Percentiles rank a stretch among this genome's conserved stretches.
Evolutionary conservation across 2,888 invertebrate species (phyloP).

Genomic region (Melanophora roralis): DNA sequence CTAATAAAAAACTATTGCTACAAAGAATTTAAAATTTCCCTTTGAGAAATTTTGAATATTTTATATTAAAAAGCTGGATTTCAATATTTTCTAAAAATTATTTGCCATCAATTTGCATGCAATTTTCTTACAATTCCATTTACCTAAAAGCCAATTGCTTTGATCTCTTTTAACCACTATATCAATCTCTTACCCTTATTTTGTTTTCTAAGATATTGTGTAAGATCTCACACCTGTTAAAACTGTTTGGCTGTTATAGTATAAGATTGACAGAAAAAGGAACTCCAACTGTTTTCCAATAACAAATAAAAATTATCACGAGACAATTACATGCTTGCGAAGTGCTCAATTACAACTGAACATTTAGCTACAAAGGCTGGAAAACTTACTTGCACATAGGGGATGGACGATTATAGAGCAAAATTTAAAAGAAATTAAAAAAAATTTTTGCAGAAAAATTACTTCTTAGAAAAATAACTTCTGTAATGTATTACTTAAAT

Average conservation of each 20-base stretch:
- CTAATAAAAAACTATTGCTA: no score
- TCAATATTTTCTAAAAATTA: not conserved
- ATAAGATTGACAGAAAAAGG: not conserved
- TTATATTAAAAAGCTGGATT: not conserved
- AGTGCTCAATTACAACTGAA: constrained; percentile 59
- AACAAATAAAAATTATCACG: constrained; percentile 66
- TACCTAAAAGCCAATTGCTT: constrained; percentile 39
- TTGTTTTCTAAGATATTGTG: constrained; percentile 18
- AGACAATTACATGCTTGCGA: constrained; percentile 67
- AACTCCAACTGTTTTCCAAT: constrained; percentile 60
- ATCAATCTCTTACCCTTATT: constrained; percentile 46
- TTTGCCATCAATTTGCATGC: not conserved
- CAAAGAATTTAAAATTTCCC: no score
- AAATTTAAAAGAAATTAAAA: not conserved
- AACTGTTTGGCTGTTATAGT: constrained; percentile 5
- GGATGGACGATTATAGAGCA: not conserved
- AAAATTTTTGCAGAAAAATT: not conserved
- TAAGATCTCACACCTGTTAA: constrained; percentile 53
- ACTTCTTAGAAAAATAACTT: no score
- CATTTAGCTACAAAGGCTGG: constrained; percentile 1
- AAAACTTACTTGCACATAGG: constrained; percentile 12
- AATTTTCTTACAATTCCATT: constrained; percentile 14
- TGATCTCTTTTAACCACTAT: constrained; percentile 45
- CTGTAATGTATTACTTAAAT: no score
- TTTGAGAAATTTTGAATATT: no score